Base-by-base conservation (phyloP, 1,140 invertebrate genomes). In the Caerostris extrusa region DNA sequence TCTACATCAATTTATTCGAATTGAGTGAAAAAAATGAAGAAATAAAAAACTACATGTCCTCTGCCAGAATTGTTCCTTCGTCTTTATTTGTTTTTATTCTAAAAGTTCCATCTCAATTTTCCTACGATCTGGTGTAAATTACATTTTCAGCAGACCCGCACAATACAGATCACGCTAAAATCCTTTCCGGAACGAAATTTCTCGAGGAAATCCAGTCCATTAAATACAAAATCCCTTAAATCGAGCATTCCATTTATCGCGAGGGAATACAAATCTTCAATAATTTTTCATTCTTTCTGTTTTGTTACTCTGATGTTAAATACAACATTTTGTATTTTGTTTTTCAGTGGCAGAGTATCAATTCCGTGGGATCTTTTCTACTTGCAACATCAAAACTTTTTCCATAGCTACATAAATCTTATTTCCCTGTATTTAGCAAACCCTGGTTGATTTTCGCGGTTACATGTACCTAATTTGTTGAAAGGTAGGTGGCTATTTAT, bases 211-310 rank as follows among this genome's bases (percentile, higher is more conserved):
- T 71, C 7, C 69, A 71, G 69, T 71, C 69, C 69, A 71, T 71
- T 71, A 71, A 71, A 71, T 71, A 71, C 19, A 17, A 71, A 71
- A 71, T 71, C 69, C 19, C 34, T 71, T 71, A 71, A 64, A 71
- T 71, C 69, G 69, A 71, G 69, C 69, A 71, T 71, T 71, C 10
- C 19, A 34, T 71, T 71, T 71, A 71, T 71, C 69, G 19, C 19
- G 19, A 19, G 19, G 50, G 34, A 71, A 71, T 71, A n/a, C 34
- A 3, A 10, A 71, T 34, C n/a, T 71, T 34, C 69, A 10, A 50
- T 71, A 71, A 71, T 71, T 71, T 34, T 71, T 71, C 69, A 71
- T 71, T 34, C 69, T 71, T 71, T 71, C 69, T 50, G 19, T 50
- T 71, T 71, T 71, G 19, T 50, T 71, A 34, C 19, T 8, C n/a